A percentile compares a stretch with the other conserved stretches of the same genome.
These are phyloP conservation scores for Onthophagus taurus DNA, from an alignment of 1,140 invertebrate genomes.

Conservation along the genomic window DNA sequence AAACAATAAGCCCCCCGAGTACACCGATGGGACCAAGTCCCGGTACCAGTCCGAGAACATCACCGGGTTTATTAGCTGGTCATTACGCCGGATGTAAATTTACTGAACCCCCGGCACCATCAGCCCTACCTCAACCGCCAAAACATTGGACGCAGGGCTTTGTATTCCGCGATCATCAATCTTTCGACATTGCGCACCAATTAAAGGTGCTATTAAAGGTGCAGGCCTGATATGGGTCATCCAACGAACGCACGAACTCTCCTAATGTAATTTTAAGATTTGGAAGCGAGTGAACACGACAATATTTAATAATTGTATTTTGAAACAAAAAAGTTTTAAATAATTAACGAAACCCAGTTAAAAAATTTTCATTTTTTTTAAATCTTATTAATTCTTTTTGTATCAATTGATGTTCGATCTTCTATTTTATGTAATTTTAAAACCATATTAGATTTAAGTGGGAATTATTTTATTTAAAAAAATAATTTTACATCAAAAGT, in stretches of 20 bases:
- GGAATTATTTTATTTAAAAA: neutral
- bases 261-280: conserved; percentile 14
- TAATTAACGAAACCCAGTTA: too few relatives aligned
- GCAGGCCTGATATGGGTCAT: conserved; percentile 39
- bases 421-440: neutral
- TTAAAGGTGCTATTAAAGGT: conserved; percentile 44
- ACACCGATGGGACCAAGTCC: conserved; percentile 7
- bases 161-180: conserved; percentile 8
- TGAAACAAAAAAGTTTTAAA: too few relatives aligned
- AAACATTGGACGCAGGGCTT: conserved; percentile 43
- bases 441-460: neutral
- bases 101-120: conserved; percentile 49
- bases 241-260: conserved; percentile 6
- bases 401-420: neutral
- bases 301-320: conserved; percentile 17
- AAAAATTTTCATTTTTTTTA: too few relatives aligned
- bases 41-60: conserved; percentile 22
- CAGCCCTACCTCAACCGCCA: conserved; percentile 50
- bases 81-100: conserved; percentile 54
- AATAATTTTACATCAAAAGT: too few relatives aligned
- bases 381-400: too few relatives aligned
- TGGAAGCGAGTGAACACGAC: conserved; percentile 38
- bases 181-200: conserved; percentile 40
- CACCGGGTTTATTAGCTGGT: conserved; percentile 29
- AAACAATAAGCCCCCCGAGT: conserved; percentile 13